phyloP scores from a whole-genome alignment of 2,797 vertebrate genomes.

The Poeciliopsis infans region DNA sequence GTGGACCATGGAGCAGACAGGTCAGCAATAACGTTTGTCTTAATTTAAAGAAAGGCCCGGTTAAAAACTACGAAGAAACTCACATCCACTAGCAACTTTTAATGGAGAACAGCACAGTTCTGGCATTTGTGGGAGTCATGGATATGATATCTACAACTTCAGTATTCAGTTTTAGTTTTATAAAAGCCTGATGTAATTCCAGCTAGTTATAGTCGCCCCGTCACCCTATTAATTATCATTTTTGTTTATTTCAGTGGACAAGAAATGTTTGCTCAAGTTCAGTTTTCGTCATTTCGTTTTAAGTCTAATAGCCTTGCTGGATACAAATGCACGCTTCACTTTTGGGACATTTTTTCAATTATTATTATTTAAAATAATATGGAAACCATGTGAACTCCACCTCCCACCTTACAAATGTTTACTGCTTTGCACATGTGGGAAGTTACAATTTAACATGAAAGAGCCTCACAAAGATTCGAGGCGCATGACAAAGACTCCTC shows the following conservation, averaged over 20 bases:
- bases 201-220: no score
- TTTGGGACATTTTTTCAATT: not conserved
- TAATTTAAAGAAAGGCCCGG: not conserved
- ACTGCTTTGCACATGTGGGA: no score
- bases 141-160: no score
- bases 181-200: no score
- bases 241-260: no score
- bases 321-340: not conserved
- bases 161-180: no score
- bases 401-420: not conserved
- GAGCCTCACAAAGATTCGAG: not conserved
- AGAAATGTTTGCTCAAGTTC: no score
- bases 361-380: not conserved
- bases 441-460: not conserved
- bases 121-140: not conserved
- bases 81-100: not conserved
- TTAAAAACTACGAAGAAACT: not conserved
- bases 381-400: no score
- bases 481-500: constrained; percentile 16
- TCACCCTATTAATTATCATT: no score
- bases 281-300: no score
- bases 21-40: not conserved
- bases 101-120: not conserved
- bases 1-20: not conserved
- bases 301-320: no score